Base-by-base conservation (phyloP, 1,140 invertebrate genomes). In the Zophobas atratus region DNA sequence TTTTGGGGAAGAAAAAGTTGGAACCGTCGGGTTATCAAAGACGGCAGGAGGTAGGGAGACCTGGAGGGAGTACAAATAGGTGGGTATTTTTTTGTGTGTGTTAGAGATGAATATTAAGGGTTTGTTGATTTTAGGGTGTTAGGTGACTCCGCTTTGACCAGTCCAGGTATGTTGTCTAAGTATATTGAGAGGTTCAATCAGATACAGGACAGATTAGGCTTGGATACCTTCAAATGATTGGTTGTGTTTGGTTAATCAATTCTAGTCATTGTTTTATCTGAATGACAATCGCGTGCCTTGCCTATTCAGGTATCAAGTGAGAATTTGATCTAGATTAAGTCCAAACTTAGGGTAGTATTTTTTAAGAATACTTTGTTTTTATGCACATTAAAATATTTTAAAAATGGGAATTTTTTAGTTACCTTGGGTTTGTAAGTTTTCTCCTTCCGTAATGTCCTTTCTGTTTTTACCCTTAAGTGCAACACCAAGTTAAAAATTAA, bases 111-210 rank as follows among this genome's bases (percentile, higher is more conserved):
- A 32, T 6, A n/a, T 46, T 2, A 20, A 46, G 43, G 49, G n/a
- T 51, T 51, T 2, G 49, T 20, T 72, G 36, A n/a, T 43, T 46
- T 53, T 46, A 51, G 46, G 63, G 2, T 34, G 36, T 55, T 3
- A 5, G 63, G 72, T 20, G 20, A 20, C 20, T 20, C 20, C 43
- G 76, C 81, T 8, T 48, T 84, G 20, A 78, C 70, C 43, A 79
- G 81, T 1, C 82, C 82, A 1, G 75, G 77, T n/a, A 67, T 85
- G 0, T 55, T 85, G 36, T 79, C 81, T 3, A 81, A 85, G 51
- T 83, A 83, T 34, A 74, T 82, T n/a, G 82, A 85, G 56, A 57
- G 84, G 71, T 84, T 85, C 56, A 81, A 85, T 57, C 80, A 82
- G 67, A 85, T 86, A 32, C 84, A 85, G 78, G 82, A 85, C 49